Percentiles rank a stretch among this genome's conserved stretches.
Conservation (phyloP, 1,140 invertebrate species). For the Spodoptera litura region DNA sequence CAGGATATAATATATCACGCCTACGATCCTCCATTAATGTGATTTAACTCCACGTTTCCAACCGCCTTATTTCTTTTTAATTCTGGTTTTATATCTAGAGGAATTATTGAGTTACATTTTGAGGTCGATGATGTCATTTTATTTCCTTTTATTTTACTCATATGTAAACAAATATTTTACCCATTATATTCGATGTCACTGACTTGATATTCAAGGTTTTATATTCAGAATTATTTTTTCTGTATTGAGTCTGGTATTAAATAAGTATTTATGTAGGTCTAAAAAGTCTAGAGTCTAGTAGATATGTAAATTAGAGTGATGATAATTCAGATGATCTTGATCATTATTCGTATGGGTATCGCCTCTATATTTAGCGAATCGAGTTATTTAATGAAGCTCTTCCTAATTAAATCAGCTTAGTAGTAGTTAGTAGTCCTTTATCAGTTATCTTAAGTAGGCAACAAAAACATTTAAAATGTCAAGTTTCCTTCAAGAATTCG, state of each 20-base stretch:
- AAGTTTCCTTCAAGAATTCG: too few relatives aligned
- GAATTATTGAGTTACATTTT: constrained; percentile 2
- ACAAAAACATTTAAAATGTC: too few relatives aligned
- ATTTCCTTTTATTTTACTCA: background rate
- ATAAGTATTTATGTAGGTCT: too few relatives aligned
- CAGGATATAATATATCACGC: background rate
- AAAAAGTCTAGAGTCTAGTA: too few relatives aligned
- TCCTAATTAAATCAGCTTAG: too few relatives aligned
- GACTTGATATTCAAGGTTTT: constrained; percentile 2
- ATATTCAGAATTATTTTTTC: background rate
- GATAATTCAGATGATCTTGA: too few relatives aligned
- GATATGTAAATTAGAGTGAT: too few relatives aligned
- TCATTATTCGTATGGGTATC: too few relatives aligned
- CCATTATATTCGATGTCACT: background rate
- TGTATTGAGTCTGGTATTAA: background rate
- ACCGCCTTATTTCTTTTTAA: background rate
- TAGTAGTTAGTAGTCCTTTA: too few relatives aligned
- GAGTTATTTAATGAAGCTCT: too few relatives aligned
- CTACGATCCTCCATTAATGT: background rate
- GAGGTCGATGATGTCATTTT: constrained; percentile 11
- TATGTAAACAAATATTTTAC: constrained; percentile 9
- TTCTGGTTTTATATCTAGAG: background rate
- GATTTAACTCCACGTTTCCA: background rate
- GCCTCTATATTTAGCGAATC: too few relatives aligned
- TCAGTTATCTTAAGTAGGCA: too few relatives aligned